Percentiles rank a stretch among this genome's conserved stretches.
Conservation (phyloP, 2,888 invertebrate genomes). For the Harpalus rufipes region DNA sequence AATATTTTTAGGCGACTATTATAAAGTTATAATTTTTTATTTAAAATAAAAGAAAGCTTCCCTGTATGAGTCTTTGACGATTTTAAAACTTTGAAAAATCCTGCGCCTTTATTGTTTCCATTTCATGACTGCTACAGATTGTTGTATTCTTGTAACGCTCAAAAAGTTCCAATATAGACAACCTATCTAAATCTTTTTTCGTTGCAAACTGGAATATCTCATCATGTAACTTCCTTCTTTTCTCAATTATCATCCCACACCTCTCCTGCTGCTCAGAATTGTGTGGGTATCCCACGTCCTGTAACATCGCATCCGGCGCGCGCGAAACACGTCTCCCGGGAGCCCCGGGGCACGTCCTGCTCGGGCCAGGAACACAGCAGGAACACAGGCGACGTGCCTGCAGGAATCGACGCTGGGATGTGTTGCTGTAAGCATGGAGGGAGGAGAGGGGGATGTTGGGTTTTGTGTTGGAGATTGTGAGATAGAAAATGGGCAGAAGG, state of each 20-base stretch:
- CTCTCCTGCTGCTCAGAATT: neutral
- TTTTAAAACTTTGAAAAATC: too few relatives aligned
- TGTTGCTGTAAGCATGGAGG: constrained; percentile 31
- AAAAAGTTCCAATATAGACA: too few relatives aligned
- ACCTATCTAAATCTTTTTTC: too few relatives aligned
- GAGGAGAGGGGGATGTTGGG: neutral
- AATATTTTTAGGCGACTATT: too few relatives aligned
- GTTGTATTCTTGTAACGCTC: too few relatives aligned
- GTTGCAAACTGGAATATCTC: too few relatives aligned
- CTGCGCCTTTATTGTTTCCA: too few relatives aligned
- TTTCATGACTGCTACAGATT: too few relatives aligned
- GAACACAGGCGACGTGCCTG: constrained; percentile 19
- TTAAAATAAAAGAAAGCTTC: too few relatives aligned
- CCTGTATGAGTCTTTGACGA: too few relatives aligned
- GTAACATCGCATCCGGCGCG: neutral
- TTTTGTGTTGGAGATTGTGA: neutral
- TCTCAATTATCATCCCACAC: neutral
- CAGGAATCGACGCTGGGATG: constrained; percentile 21
- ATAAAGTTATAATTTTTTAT: too few relatives aligned
- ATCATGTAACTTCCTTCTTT: neutral
- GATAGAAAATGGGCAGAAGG: neutral
- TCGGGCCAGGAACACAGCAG: constrained; percentile 8
- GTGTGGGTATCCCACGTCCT: neutral
- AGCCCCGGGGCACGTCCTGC: neutral
- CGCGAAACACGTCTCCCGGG: constrained; percentile 25